These are phyloP conservation scores for Bombylius discolor DNA, from an alignment of 2,888 invertebrate genomes.

Conservation along the genomic window DNA sequence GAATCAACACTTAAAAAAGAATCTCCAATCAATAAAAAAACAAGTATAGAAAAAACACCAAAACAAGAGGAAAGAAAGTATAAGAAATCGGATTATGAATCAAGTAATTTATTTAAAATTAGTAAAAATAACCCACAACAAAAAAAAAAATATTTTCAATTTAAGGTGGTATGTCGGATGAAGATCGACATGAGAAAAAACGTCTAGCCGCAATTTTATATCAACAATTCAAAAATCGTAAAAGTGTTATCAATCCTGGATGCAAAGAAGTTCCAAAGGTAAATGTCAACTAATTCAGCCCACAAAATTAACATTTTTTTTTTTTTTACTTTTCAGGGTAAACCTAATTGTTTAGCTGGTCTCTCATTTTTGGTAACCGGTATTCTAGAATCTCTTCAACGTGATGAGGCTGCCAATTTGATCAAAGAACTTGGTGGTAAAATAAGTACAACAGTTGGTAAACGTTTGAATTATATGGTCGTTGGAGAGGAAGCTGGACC, in stretches of 20 bases:
- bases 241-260: conserved; percentile 70
- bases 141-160: neutral
- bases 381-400: conserved; percentile 74
- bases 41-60: too few species aligned
- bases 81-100: conserved; percentile 21
- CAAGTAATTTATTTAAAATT: conserved; percentile 17
- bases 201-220: conserved; percentile 53
- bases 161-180: conserved; percentile 38
- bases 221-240: conserved; percentile 61
- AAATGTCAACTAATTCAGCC: conserved; percentile 10
- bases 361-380: conserved; percentile 69
- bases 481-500: conserved; percentile 79
- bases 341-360: conserved; percentile 55
- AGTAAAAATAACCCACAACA: too few species aligned
- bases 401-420: conserved; percentile 61
- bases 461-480: conserved; percentile 67
- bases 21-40: too few species aligned
- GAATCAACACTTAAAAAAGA: too few species aligned
- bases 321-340: conserved; percentile 40
- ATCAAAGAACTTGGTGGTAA: conserved; percentile 71
- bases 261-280: conserved; percentile 73
- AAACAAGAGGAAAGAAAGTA: conserved; percentile 1
- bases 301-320: neutral
- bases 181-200: conserved; percentile 55
- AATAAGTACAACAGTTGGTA: conserved; percentile 58